A percentile compares a stretch with the other conserved stretches of the same genome.
Conservation (phyloP, 2,888 invertebrate species). For the Campaea margaritaria region DNA sequence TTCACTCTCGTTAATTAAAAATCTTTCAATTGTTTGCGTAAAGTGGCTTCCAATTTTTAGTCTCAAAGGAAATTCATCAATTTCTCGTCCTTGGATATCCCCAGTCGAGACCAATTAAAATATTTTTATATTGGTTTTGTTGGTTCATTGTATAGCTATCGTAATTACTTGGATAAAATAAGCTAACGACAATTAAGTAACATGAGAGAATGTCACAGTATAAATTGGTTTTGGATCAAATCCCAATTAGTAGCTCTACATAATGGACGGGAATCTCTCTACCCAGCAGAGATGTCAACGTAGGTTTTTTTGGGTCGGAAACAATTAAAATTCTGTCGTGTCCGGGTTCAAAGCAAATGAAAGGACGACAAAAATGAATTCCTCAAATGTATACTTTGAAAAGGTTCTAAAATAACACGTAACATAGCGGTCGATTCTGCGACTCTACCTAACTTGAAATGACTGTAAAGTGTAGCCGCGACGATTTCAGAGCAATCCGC, state of each 20-base stretch:
- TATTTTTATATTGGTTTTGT: constrained; percentile 6
- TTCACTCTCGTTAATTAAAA: constrained; percentile 39
- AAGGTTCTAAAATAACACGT: neutral
- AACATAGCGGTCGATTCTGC: neutral
- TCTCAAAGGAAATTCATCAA: constrained; percentile 34
- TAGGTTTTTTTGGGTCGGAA: neutral
- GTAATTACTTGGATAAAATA: neutral
- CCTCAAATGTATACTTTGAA: no score
- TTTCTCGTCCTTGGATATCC: constrained; percentile 36
- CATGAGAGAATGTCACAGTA: no score
- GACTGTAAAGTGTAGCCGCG: constrained; percentile 11
- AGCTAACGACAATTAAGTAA: neutral
- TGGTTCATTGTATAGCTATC: no score
- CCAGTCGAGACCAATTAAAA: constrained; percentile 13
- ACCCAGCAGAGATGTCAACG: neutral
- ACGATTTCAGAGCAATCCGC: constrained; percentile 42
- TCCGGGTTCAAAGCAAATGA: no score
- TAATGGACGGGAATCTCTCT: no score
- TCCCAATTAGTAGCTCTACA: no score
- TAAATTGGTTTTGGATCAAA: no score
- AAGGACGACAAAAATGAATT: no score
- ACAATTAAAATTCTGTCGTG: no score
- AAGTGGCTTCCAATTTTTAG: constrained; percentile 39
- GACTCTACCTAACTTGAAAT: constrained; percentile 13
- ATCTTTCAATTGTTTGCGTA: constrained; percentile 28